Percentiles rank a stretch among this genome's conserved stretches.
phyloP scores from a whole-genome alignment of 2,888 invertebrate genomes.

The Megamerina dolium region DNA sequence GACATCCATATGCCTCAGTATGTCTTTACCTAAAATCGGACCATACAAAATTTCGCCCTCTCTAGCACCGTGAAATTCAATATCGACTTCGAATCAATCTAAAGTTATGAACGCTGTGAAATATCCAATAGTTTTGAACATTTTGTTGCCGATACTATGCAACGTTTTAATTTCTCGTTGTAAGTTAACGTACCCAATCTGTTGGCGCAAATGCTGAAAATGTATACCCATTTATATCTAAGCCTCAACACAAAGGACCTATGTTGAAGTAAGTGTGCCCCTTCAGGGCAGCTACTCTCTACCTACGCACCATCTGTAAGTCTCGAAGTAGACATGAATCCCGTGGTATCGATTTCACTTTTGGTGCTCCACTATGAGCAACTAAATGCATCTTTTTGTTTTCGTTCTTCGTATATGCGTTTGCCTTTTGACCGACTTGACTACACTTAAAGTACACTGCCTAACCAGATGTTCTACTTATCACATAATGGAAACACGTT shows the following conservation, averaged over 20 bases:
- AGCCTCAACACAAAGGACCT: too few relatives aligned
- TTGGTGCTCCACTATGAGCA: background rate
- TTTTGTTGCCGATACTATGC: conserved; percentile 11
- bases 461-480: conserved; percentile 6
- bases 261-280: too few relatives aligned
- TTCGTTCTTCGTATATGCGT: conserved; percentile 7
- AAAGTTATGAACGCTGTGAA: conserved; percentile 8
- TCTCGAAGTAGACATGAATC: conserved; percentile 4
- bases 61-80: conserved; percentile 13
- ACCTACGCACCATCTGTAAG: too few relatives aligned
- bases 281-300: too few relatives aligned
- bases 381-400: conserved; percentile 4
- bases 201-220: too few relatives aligned
- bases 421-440: background rate
- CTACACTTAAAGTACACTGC: conserved; percentile 11
- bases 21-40: conserved; percentile 16
- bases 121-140: conserved; percentile 12
- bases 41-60: conserved; percentile 14
- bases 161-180: conserved; percentile 1
- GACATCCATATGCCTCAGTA: conserved; percentile 13
- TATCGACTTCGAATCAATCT: conserved; percentile 9
- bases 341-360: background rate
- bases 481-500: conserved; percentile 12
- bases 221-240: conserved; percentile 2
- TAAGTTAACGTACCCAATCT: too few relatives aligned